Evolutionary conservation across 2,797 vertebrate genomes (phyloP), one percentile per base, ranked within the genome.

Genomic region (Ceryle rudis): DNA sequence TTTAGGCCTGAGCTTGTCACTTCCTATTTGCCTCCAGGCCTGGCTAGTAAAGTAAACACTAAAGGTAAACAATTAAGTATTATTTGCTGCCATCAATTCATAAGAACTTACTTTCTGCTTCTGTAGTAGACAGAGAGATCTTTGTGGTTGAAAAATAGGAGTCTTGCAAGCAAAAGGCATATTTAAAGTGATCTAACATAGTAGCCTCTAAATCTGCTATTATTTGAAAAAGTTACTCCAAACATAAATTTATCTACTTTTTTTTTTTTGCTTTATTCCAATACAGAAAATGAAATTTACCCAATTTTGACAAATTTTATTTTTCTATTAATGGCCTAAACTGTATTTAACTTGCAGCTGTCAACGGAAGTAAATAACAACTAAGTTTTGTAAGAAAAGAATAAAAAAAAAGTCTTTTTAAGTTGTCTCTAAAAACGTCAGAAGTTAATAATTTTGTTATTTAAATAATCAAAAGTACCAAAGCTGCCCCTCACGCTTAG

Each of bases 1-100:
- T 95, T 49, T 71, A 98, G 98, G 78, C 98, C 97, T 62, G 97
- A 98, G 16, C 97, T 98, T 39, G 64, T 98, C 15, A 25, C 51
- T 80, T 96, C 98, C 47, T 94, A 96, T 92, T 89, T 98, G 91
- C 98, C 98, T 93, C 89, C 96, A 54, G 97, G 95, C 81, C 92
- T 98, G 96, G 98, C 97, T 39, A 95, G 91, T 88, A 98, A 98
- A 97, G 70, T 98, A 79, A 98, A 97, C 92, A 70, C 62, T 73
- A 95, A 97, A 96, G 98, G 98, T 98, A 97, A 98, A 82, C 17
- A 71, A 54, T 65, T 75, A 65, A 72, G 8, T 86, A 28, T 52
- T 89, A 77, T 29, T 62, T 95, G 14, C n/a, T 90, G 42, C 66
- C 39, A 51, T 66, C 31, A 41, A 9, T 58, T 65, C 46, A 31